phyloP scores from a whole-genome alignment of 2,888 invertebrate species.

The Drosophila melanocephala region DNA sequence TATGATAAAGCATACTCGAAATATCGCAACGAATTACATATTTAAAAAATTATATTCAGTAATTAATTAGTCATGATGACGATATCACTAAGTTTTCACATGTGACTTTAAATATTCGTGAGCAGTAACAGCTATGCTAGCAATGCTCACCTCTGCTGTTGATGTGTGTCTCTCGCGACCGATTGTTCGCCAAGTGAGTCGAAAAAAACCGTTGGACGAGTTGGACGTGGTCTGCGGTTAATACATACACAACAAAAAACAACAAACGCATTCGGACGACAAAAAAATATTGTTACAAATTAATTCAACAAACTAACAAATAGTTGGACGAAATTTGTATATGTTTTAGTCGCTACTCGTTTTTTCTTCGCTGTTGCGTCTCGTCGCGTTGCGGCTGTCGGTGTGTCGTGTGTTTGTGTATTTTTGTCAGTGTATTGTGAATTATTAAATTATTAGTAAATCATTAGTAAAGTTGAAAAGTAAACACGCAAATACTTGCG shows the following conservation, averaged over 20 bases:
- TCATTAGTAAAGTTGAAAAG: conserved; percentile 44
- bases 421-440: conserved; percentile 38
- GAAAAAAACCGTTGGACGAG: conserved; percentile 65
- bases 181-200: conserved; percentile 48
- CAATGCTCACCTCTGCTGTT: conserved; percentile 40
- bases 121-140: conserved; percentile 15
- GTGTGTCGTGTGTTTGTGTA: conserved; percentile 20
- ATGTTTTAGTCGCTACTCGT: conserved; percentile 18
- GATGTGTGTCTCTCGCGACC: conserved; percentile 40
- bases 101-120: conserved; percentile 11
- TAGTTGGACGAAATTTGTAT: conserved; percentile 39
- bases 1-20: too few species aligned
- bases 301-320: conserved; percentile 45
- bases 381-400: conserved; percentile 30
- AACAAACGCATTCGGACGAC: conserved; percentile 46
- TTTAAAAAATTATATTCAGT: too few species aligned
- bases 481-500: conserved; percentile 61
- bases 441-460: conserved; percentile 65
- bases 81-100: neutral
- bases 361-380: conserved; percentile 12
- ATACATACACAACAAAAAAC: conserved; percentile 21
- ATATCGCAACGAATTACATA: neutral
- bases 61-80: too few species aligned
- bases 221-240: conserved; percentile 64
- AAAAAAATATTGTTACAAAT: conserved; percentile 51